Evolutionary conservation across 2,797 vertebrate genomes (phyloP), one percentile per base, ranked within the genome.

Genomic region (Decapterus maruadsi): DNA sequence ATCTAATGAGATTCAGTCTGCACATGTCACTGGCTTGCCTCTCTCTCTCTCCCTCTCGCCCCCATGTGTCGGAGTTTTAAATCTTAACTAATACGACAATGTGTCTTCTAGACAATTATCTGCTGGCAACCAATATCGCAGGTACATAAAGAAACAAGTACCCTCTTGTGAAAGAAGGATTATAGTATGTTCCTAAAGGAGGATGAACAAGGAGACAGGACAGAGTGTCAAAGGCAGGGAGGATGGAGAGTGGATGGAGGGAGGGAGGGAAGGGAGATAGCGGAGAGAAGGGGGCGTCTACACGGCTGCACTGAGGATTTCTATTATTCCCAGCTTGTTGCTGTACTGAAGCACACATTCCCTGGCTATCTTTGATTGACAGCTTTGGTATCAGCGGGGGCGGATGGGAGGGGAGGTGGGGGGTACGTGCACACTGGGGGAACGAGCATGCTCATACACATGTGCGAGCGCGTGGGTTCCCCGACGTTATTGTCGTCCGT

Each of bases 361-460:
- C 83, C 85, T 71, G 78, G 69, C 86, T 78, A 67, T 83, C 70
- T 7, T 92, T 92, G 91, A 95, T 81, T 92, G 93, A 94, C 95
- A 93, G 91, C 80, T 80, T 40, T n/a, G 64, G 74, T 80, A 82
- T 89, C 80, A 46, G 74, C 54, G 9, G 48, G 83, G 82, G 87
- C 26, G 26, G 26, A 26, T 3, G 26, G 26, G 26, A n/a, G n/a
- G n/a, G n/a, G n/a, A n/a, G n/a, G n/a, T 79, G 59, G n/a, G 75
- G 31, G 31, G 3, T 34, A 5, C 13, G 77, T 60, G 77, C 73
- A 70, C 6, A 34, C 31, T 34, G 26, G 29, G 65, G 80, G 71
- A 77, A 46, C 10, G 29, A 56, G 22, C 59, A 40, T 22, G 59
- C 61, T 68, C 19, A 78, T 77, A 81, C 75, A 82, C 75, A 58